phyloP scores from a whole-genome alignment of 2,888 invertebrate genomes.

The Blastobasis adustella region DNA sequence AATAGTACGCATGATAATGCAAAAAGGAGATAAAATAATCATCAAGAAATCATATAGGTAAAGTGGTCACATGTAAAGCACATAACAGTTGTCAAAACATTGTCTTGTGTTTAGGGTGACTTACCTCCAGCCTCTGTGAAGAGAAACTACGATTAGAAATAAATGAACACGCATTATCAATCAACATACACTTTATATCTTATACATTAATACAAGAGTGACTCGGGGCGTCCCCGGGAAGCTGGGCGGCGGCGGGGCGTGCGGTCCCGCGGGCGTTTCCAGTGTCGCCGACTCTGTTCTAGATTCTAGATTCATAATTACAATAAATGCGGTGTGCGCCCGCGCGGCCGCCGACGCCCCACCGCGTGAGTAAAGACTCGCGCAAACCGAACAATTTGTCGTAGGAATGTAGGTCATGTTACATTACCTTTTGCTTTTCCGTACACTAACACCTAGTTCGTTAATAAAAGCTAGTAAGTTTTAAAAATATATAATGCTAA shows the following conservation, averaged over 20 bases:
- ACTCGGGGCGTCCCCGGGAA: slow-evolving; percentile 40
- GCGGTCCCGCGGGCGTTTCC: too few relatives aligned
- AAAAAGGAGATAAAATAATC: background rate
- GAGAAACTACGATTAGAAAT: slow-evolving; percentile 67
- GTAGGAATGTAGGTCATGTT: slow-evolving; percentile 54
- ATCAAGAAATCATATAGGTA: background rate
- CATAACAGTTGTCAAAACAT: too few relatives aligned
- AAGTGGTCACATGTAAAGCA: too few relatives aligned
- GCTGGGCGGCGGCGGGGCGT: slow-evolving; percentile 17
- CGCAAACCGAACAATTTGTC: slow-evolving; percentile 46
- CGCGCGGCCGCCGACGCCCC: too few relatives aligned
- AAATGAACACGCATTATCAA: slow-evolving; percentile 68
- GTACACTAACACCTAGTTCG: slow-evolving; percentile 45
- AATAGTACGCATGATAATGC: background rate
- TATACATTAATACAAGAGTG: slow-evolving; percentile 66
- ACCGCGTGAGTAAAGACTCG: slow-evolving; percentile 7
- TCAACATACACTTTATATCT: slow-evolving; percentile 75
- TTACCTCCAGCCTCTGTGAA: slow-evolving; percentile 65
- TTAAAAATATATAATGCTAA: slow-evolving; percentile 39
- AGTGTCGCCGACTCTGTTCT: too few relatives aligned
- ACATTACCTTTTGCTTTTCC: slow-evolving; percentile 46
- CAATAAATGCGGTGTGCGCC: too few relatives aligned
- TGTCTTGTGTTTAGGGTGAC: slow-evolving; percentile 39
- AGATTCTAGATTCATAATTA: too few relatives aligned
- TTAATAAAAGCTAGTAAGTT: slow-evolving; percentile 40